phyloP scores from a whole-genome alignment of 2,888 invertebrate species.

The Argynnis bischoffii region DNA sequence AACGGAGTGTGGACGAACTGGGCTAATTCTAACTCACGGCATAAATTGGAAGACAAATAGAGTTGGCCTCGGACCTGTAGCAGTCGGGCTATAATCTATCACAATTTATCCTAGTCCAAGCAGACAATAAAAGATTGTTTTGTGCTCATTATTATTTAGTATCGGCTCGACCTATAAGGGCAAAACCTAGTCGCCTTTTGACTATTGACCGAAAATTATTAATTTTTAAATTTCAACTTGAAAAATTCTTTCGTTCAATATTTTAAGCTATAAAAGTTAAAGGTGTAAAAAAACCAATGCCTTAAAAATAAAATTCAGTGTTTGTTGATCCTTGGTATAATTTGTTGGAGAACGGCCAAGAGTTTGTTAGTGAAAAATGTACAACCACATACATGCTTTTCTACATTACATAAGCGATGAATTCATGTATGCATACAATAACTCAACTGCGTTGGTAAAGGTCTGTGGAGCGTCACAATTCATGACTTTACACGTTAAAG shows the following conservation, averaged over 20 bases:
- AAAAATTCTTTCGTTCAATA: conserved; percentile 5
- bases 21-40: conserved; percentile 45
- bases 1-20: conserved; percentile 50
- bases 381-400: conserved; percentile 37
- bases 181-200: neutral
- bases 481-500: conserved; percentile 7
- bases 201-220: conserved; percentile 7
- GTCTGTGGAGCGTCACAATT: conserved; percentile 16
- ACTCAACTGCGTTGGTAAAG: conserved; percentile 25
- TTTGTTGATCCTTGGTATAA: conserved; percentile 38
- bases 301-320: conserved; percentile 30
- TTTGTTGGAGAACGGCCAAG: conserved; percentile 42
- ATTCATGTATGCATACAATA: conserved; percentile 26
- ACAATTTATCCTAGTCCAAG: conserved; percentile 74
- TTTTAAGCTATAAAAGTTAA: conserved; percentile 17
- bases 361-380: conserved; percentile 37
- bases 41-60: conserved; percentile 65
- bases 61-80: conserved; percentile 62
- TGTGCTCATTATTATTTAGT: conserved; percentile 65
- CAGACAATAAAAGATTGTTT: conserved; percentile 74
- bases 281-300: conserved; percentile 11
- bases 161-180: conserved; percentile 47
- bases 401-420: conserved; percentile 35
- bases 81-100: conserved; percentile 67
- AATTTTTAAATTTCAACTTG: neutral